Evolutionary conservation across 2,797 vertebrate species (phyloP), one percentile per base, ranked within the genome.

Genomic region (Cuculus canorus): DNA sequence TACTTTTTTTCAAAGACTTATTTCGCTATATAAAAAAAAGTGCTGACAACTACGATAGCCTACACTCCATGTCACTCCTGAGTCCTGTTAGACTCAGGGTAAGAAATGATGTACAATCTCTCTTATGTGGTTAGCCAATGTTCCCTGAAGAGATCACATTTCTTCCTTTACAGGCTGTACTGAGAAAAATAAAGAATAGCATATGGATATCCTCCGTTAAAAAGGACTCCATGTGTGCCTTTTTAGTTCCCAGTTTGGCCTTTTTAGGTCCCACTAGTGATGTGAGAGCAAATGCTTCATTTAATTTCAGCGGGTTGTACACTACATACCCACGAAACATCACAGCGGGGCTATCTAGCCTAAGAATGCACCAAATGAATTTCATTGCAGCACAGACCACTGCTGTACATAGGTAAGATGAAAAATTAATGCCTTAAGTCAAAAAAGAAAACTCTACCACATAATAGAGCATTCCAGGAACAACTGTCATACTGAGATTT

Each of bases 361-460:
- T 57, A 48, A 60, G 63, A 93, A 75, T 5, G 27, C 2, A 63
- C 11, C 3, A 19, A 66, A 45, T 12, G 11, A 73, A 18, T 72
- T 85, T 54, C 52, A 86, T 25, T 66, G 52, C 53, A 85, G 60
- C 47, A 81, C 41, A 84, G 50, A 57, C 35, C 70, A 35, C 0
- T 81, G 63, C 61, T 87, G 66, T 54, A 76, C 33, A 86, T 70
- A 86, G 47, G 11, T 21, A 71, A 43, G 45, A 87, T 77, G 41
- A 83, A 96, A 96, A 87, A 93, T 83, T 68, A 77, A 94, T 94
- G 66, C 41, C 70, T 48, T n/a, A 7, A 53, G 92, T 84, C 56
- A 88, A 47, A 65, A 93, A 69, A 69, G 43, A 30, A 86, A 87
- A 71, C 25, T 35, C 50, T 18, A 30, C 47, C 78, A 77, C 27